Conservation (phyloP, 2,113 vertebrate genomes). For the Pachypanchax playfairii region DNA sequence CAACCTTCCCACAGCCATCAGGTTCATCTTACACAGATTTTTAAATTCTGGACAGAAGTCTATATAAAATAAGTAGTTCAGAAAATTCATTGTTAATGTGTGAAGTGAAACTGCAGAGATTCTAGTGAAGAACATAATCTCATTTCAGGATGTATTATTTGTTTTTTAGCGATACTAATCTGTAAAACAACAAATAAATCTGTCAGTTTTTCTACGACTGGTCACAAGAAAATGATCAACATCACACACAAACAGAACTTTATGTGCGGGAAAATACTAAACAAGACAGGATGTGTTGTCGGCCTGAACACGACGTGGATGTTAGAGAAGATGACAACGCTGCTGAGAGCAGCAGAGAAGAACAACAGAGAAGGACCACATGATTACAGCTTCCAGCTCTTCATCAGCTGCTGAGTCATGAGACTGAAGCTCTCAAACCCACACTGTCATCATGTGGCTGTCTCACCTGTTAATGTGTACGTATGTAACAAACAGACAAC, state of each 20-base stretch:
- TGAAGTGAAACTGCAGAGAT: no score
- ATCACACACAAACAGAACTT: background rate
- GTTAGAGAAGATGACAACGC: slow-evolving; percentile 33
- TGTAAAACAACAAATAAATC: background rate
- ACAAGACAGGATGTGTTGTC: slow-evolving; percentile 38
- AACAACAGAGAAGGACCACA: slow-evolving; percentile 10
- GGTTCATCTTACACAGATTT: no score
- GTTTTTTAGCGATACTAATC: background rate
- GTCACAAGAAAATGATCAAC: background rate
- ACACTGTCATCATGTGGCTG: slow-evolving; percentile 37
- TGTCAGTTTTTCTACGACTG: slow-evolving; percentile 11
- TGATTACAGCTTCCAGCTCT: slow-evolving; percentile 43
- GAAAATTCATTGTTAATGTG: no score
- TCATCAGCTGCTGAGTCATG: slow-evolving; percentile 60
- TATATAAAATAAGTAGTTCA: no score
- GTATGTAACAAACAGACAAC: background rate
- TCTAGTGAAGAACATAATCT: no score
- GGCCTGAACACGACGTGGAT: slow-evolving; percentile 14
- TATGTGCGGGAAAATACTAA: slow-evolving; percentile 19
- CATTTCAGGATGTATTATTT: no score
- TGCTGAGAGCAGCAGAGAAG: slow-evolving; percentile 34
- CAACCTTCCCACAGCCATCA: no score
- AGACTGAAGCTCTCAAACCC: slow-evolving; percentile 24
- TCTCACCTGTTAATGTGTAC: slow-evolving; percentile 30
- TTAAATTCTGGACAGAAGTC: no score